Base-by-base conservation (phyloP, 2,888 invertebrate species). In the Drosophila gaucha region DNA sequence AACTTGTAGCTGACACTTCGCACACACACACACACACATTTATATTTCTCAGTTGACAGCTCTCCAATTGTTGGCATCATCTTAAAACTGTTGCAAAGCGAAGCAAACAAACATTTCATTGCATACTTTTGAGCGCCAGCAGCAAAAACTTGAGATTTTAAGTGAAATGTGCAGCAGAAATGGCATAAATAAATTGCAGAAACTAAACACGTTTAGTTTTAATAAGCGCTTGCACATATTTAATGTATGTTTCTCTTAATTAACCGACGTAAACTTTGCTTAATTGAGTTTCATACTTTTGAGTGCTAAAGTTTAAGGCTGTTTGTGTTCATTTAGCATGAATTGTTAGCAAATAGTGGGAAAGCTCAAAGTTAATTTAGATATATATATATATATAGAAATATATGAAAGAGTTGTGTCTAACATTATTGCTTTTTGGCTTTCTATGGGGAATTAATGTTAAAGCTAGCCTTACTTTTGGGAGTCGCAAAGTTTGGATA, bases 21-120 rank as follows among this genome's bases (percentile, higher is more conserved):
- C 12, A 18, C 9, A 41, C 24, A 30, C 2, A 18, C 8, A 24
- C 22, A 33, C 14, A 31, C 22, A 31, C 14, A 8, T 12, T 3
- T 22, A 3, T 22, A 33, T 20, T n/a, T n/a, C n/a, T n/a, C 14
- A 26, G 30, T 28, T 70, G 62, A 41, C 76, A 78, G 70, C 70
- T 67, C 67, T 28, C 47, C 14, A 39, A 36, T 33, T 54, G 47
- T 18, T 49, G 36, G n/a, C n/a, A n/a, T 30, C 20, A 54, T 28
- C 64, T 50, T 18, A 8, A 30, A 50, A 44, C 31, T 38, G 33
- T 38, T 28, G 18, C 24, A 41, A 44, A 30, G 46, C 24, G 22
- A 3, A 8, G 24, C 24, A 26, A 1, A 16, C 9, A 30, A 24
- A 38, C 24, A n/a, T 44, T 54, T 18, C 33, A 16, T 51, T 35